phyloP scores from a whole-genome alignment of 2,113 vertebrate genomes.

The Dermatemys mawii region DNA sequence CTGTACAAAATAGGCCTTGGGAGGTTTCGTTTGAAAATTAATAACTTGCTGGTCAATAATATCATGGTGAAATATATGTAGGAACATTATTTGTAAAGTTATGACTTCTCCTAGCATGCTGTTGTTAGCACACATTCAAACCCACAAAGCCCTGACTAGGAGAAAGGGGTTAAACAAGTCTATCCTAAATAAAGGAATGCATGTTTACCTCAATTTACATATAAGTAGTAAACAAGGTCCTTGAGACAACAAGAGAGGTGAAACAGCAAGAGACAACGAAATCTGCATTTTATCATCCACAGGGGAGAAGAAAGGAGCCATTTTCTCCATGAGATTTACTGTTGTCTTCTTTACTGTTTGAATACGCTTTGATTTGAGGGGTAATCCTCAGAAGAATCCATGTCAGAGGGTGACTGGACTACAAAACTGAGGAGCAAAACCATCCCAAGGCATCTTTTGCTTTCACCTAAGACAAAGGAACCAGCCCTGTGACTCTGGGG shows the following conservation, averaged over 20 bases:
- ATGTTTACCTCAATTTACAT: not conserved
- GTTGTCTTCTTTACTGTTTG: not conserved
- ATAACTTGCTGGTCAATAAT: not conserved
- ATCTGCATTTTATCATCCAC: not conserved
- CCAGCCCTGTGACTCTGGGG: not conserved
- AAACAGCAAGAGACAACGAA: not conserved
- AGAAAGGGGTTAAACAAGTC: not conserved
- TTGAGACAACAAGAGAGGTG: not conserved
- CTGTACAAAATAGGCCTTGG: not conserved
- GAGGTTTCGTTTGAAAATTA: not conserved
- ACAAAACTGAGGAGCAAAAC: not conserved
- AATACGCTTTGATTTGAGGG: not conserved
- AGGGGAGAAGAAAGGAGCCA: not conserved
- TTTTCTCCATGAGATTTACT: not conserved
- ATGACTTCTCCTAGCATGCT: not conserved
- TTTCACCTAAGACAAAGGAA: not conserved
- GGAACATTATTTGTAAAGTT: not conserved
- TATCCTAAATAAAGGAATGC: not conserved
- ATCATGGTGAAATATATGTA: not conserved
- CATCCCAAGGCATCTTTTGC: not conserved
- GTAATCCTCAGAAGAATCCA: not conserved
- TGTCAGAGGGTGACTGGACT: not conserved
- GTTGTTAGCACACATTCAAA: not conserved
- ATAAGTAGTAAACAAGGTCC: not conserved
- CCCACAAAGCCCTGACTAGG: not conserved